Percentiles rank a stretch among this genome's conserved stretches.
phyloP scores from a whole-genome alignment of 2,113 vertebrate genomes.

The Trogon melanurus region DNA sequence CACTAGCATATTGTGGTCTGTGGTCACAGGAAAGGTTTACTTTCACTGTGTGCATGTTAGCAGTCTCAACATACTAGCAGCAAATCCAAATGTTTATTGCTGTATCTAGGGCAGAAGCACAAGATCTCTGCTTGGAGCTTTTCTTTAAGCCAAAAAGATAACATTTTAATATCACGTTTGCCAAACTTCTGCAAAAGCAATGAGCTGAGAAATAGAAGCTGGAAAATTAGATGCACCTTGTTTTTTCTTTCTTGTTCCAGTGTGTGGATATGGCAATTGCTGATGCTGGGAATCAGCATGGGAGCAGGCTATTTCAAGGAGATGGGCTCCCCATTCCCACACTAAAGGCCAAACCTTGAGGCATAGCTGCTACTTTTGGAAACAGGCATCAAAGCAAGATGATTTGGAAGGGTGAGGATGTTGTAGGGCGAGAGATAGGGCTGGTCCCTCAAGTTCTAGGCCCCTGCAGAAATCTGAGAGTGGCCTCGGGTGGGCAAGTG shows the following conservation, averaged over 20 bases:
- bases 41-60: constrained; percentile 26
- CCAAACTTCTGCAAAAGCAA: background rate
- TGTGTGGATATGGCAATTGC: accelerated
- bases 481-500: background rate
- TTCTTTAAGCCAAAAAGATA: background rate
- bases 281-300: background rate
- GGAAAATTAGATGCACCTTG: background rate
- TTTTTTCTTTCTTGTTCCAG: background rate
- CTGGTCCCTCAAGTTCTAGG: background rate
- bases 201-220: background rate
- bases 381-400: background rate
- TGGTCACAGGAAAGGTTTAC: constrained; percentile 38
- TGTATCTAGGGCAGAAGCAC: background rate
- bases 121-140: background rate
- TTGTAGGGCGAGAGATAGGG: background rate
- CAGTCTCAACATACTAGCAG: background rate
- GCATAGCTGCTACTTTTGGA: background rate
- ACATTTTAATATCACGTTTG: background rate
- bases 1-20: constrained; percentile 19
- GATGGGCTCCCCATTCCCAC: background rate
- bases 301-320: background rate
- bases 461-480: background rate
- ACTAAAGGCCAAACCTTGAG: background rate
- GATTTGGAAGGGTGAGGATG: background rate
- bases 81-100: constrained; percentile 46